These are phyloP conservation scores for Bombus waltoni DNA, from an alignment of 1,140 invertebrate species.

Conservation along the genomic window DNA sequence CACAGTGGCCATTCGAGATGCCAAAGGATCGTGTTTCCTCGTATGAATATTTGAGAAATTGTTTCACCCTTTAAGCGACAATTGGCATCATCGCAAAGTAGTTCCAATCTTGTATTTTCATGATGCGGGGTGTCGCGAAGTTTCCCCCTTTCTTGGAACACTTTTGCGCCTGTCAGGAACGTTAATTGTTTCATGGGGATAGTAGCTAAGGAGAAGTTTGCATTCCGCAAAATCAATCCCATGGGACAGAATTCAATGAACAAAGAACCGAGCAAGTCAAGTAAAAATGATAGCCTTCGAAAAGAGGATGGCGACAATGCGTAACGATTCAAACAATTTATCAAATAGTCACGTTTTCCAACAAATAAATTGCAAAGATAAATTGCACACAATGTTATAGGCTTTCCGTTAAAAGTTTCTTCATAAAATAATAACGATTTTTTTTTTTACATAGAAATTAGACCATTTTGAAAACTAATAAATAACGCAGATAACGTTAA, in stretches of 20 bases:
- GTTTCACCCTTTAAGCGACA: neutral
- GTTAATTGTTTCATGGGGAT: conserved; percentile 66
- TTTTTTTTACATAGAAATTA: neutral
- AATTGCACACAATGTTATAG: neutral
- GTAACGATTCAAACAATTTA: neutral
- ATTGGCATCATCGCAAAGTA: conserved; percentile 2
- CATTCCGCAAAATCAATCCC: conserved; percentile 65
- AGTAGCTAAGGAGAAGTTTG: conserved; percentile 59
- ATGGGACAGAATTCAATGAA: conserved; percentile 21
- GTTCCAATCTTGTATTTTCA: conserved; percentile 34
- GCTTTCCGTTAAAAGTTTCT: neutral
- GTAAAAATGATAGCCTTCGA: neutral
- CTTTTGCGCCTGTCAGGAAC: conserved; percentile 65
- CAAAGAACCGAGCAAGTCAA: conserved; percentile 10
- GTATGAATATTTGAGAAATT: neutral
- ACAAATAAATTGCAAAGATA: no score
- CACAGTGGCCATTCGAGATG: neutral
- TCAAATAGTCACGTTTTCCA: neutral
- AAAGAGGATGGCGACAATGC: neutral
- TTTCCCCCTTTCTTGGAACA: conserved; percentile 63
- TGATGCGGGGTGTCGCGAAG: conserved; percentile 48
- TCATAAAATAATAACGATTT: neutral
- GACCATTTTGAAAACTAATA: neutral
- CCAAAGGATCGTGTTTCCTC: neutral
- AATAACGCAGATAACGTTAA: neutral